Conservation (phyloP, 1,140 invertebrate species). For the Ditylenchus dipsaci region DNA sequence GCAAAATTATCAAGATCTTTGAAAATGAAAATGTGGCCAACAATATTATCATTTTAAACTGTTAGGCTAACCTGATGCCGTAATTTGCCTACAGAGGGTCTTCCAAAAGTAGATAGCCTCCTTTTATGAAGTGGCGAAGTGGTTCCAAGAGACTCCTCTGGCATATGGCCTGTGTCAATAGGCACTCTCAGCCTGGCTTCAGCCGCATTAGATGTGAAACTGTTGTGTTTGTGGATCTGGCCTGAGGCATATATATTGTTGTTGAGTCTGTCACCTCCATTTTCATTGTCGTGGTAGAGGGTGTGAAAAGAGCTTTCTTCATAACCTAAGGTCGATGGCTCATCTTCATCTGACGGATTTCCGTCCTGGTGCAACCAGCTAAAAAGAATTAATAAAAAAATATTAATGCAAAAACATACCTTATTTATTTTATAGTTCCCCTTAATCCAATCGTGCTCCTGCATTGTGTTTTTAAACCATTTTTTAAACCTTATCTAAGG, state of each 20-base stretch:
- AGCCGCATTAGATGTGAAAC: constrained; percentile 6
- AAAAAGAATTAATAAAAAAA: no score
- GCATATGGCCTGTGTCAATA: neutral
- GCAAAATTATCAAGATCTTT: no score
- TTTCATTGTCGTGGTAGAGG: neutral
- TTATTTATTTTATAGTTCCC: no score
- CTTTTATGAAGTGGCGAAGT: no score
- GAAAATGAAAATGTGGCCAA: no score
- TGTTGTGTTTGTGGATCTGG: constrained; percentile 2
- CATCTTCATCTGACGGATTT: neutral
- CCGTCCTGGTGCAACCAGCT: no score
- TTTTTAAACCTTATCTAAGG: no score
- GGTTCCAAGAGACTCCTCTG: no score
- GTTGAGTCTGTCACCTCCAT: neutral
- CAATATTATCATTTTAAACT: neutral
- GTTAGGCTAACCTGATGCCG: neutral
- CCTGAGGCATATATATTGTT: neutral
- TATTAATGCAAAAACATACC: no score
- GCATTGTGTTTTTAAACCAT: no score
- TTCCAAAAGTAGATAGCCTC: neutral
- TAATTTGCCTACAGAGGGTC: neutral
- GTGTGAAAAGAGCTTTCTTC: neutral
- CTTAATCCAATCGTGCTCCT: no score
- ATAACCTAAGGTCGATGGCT: neutral
- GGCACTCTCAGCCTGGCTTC: constrained; percentile 14